These are phyloP conservation scores for Podarcis cretensis DNA, from an alignment of 2,113 vertebrate genomes.

Conservation along the genomic window DNA sequence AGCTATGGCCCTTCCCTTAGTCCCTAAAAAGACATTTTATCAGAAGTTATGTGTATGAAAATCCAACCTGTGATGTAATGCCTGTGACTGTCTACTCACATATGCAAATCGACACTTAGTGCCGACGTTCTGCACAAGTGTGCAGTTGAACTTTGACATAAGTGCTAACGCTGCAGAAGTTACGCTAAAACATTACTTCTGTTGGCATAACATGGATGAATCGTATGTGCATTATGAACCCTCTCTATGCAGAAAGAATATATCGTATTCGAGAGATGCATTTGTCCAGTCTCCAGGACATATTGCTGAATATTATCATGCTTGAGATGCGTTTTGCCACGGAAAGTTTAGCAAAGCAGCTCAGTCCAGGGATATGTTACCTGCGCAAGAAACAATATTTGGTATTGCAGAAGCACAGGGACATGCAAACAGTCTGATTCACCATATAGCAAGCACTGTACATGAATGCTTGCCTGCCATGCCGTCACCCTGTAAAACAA, in stretches of 20 bases:
- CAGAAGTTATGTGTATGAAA: background rate
- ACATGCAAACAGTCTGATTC: background rate
- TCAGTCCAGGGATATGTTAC: no score
- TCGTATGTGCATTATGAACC: background rate
- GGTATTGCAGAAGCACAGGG: background rate
- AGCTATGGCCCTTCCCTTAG: no score
- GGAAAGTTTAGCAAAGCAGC: background rate
- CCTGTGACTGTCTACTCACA: background rate
- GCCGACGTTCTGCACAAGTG: background rate
- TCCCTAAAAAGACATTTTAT: background rate
- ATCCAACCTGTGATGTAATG: background rate
- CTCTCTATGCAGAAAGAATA: background rate
- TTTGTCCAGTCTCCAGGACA: no score
- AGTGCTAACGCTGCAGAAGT: background rate
- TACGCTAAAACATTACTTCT: background rate
- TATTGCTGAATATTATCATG: background rate
- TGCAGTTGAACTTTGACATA: no score
- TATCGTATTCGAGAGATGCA: no score
- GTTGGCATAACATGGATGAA: background rate
- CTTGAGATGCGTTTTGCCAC: background rate
- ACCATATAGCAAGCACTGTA: background rate
- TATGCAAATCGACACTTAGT: background rate
- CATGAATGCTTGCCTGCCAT: background rate
- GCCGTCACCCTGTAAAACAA: background rate
- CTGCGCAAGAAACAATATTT: no score